Percentiles rank a stretch among this genome's conserved stretches.
Conservation (phyloP, 1,140 invertebrate species). For the Philopotamus ludificatus region DNA sequence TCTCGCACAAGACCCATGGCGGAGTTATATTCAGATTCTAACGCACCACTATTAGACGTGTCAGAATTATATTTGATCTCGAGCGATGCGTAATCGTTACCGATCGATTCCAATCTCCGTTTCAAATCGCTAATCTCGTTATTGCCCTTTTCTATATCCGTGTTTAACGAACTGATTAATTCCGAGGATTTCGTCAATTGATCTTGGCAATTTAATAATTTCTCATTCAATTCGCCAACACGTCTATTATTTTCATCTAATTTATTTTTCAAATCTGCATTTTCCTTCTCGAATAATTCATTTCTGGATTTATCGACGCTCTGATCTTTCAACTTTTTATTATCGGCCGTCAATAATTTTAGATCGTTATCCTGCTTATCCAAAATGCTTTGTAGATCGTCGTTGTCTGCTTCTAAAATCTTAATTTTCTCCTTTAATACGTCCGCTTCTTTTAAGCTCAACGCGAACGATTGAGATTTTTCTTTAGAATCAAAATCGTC, state of each 20-base stretch:
- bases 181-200: constrained; percentile 44
- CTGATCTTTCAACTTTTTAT: constrained; percentile 20
- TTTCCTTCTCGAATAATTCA: constrained; percentile 8
- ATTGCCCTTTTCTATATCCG: constrained; percentile 29
- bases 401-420: constrained; percentile 68
- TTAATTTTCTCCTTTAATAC: constrained; percentile 56
- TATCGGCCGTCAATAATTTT: constrained; percentile 7
- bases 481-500: background rate
- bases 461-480: too few species aligned
- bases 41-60: too few species aligned
- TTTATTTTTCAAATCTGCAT: too few species aligned
- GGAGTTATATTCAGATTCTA: too few species aligned
- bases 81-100: constrained; percentile 33
- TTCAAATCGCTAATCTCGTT: constrained; percentile 34
- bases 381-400: constrained; percentile 67
- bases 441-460: too few species aligned
- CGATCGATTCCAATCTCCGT: constrained; percentile 40
- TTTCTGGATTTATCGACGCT: background rate
- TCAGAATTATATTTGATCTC: too few species aligned
- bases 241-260: too few species aligned
- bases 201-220: constrained; percentile 43
- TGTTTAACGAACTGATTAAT: constrained; percentile 21
- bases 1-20: too few species aligned
- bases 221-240: constrained; percentile 41
- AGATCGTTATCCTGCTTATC: constrained; percentile 53